phyloP scores from a whole-genome alignment of 2,113 vertebrate genomes.

The Cromileptes altivelis region DNA sequence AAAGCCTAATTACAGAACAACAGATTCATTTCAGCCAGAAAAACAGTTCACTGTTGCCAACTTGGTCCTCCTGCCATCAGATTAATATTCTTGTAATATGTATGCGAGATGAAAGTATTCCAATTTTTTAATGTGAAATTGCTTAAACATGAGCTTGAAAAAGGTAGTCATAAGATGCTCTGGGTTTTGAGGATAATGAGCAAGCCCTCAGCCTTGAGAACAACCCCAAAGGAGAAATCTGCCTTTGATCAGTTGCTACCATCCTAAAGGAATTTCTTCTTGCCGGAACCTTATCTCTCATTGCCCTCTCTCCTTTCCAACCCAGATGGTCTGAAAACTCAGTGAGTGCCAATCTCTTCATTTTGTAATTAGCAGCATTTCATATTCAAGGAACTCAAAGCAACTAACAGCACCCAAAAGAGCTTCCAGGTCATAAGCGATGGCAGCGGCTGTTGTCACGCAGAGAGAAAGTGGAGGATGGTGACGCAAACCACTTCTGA shows the following conservation, averaged over 20 bases:
- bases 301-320: conserved; percentile 24
- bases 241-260: conserved; percentile 48
- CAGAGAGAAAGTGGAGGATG: conserved; percentile 7
- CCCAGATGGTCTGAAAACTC: conserved; percentile 53
- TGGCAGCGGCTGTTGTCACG: not conserved
- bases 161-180: not conserved
- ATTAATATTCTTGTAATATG: not conserved
- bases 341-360: conserved; percentile 39
- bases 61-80: not conserved
- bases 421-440: conserved; percentile 6
- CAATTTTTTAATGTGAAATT: not conserved
- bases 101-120: not conserved
- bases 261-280: conserved; percentile 35
- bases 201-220: not conserved
- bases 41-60: not conserved
- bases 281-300: conserved; percentile 29
- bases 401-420: conserved; percentile 39
- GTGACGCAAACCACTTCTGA: conserved; percentile 39
- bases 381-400: conserved; percentile 39
- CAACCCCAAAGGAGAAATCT: not conserved
- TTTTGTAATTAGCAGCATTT: conserved; percentile 65
- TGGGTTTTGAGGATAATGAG: conserved; percentile 28
- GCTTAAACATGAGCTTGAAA: not conserved
- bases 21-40: not conserved
- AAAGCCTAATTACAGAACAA: too few species aligned